phyloP scores from a whole-genome alignment of 2,113 vertebrate genomes.

The Strigops habroptila region DNA sequence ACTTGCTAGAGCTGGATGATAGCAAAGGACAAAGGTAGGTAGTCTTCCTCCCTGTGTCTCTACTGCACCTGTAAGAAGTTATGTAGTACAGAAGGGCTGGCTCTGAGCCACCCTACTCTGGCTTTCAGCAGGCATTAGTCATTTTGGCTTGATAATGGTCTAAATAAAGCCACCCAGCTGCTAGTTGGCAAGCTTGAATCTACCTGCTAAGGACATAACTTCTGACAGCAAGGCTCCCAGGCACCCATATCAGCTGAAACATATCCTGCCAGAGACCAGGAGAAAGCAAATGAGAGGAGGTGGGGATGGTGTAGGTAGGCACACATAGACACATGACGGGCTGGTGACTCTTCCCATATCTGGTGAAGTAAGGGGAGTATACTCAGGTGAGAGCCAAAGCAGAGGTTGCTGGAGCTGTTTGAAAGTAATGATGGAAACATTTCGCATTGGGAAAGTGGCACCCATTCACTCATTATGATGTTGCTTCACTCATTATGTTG shows the following conservation, averaged over 20 bases:
- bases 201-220: neutral
- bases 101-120: neutral
- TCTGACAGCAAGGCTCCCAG: neutral
- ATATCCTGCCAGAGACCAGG: neutral
- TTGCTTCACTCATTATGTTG: neutral
- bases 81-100: neutral
- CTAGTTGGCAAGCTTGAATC: neutral
- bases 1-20: neutral
- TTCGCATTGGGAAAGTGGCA: neutral
- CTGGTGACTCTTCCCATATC: neutral
- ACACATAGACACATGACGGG: rapidly evolving
- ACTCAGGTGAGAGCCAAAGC: neutral
- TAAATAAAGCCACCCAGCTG: neutral
- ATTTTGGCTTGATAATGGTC: neutral
- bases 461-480: neutral
- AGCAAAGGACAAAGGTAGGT: neutral
- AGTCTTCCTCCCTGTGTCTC: neutral
- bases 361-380: neutral
- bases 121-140: neutral
- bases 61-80: neutral
- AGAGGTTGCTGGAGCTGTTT: neutral
- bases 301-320: neutral
- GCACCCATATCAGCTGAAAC: neutral
- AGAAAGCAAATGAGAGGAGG: neutral
- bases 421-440: neutral